These are phyloP conservation scores for Diceros bicornis DNA, from an alignment of 2,797 vertebrate species.

Conservation along the genomic window DNA sequence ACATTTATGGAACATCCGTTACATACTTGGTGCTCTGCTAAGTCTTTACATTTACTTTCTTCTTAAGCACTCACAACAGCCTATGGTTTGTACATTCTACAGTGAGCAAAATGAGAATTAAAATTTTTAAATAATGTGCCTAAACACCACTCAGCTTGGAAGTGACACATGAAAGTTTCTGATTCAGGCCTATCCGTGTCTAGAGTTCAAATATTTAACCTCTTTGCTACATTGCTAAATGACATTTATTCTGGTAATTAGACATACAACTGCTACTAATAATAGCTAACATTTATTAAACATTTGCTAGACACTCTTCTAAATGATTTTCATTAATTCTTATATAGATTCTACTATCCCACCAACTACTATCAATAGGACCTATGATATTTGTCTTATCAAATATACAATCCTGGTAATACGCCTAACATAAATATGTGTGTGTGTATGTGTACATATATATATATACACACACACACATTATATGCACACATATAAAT, in stretches of 20 bases:
- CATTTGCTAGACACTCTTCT: not conserved
- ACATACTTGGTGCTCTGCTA: not conserved
- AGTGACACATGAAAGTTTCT: not conserved
- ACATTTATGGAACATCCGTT: not conserved
- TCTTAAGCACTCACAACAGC: not conserved
- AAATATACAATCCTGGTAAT: not conserved
- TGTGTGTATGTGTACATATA: not conserved
- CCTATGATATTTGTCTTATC: not conserved
- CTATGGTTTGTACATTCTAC: not conserved
- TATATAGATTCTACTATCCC: not conserved
- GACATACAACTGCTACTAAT: not conserved
- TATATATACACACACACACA: not conserved
- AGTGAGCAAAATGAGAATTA: not conserved
- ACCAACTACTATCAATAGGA: not conserved
- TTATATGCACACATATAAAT: not conserved
- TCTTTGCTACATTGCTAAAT: not conserved
- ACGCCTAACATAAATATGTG: not conserved
- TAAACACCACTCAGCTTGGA: not conserved
- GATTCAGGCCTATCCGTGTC: not conserved
- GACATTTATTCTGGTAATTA: not conserved
- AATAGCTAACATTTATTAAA: not conserved
- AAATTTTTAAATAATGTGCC: not conserved
- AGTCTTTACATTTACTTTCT: not conserved
- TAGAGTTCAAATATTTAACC: not conserved
- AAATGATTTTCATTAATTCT: constrained; percentile 6